A percentile compares a stretch with the other conserved stretches of the same genome.
Evolutionary conservation across 2,797 vertebrate genomes (phyloP).

Genomic region (Melanogrammus aeglefinus): DNA sequence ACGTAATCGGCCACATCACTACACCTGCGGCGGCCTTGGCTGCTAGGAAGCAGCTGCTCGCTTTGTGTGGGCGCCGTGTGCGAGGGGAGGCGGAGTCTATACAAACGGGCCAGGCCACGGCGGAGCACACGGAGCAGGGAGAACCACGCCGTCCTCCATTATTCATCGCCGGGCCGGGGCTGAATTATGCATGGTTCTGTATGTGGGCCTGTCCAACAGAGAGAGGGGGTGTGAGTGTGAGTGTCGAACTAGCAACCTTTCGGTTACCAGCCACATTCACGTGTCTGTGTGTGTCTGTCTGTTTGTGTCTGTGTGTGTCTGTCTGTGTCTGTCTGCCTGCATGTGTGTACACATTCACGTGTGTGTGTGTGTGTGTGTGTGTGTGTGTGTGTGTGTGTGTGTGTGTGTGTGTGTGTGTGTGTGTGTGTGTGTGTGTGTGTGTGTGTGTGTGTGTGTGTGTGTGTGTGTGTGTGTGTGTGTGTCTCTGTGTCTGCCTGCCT

Average conservation of each 20-base stretch:
- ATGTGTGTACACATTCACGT: too few species aligned
- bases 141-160: not conserved
- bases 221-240: too few species aligned
- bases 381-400: not conserved
- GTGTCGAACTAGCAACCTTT: too few species aligned
- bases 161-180: not conserved
- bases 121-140: not conserved
- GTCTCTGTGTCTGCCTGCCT: too few species aligned
- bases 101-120: not conserved
- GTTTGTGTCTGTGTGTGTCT: too few species aligned
- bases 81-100: not conserved
- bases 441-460: constrained; percentile 7
- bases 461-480: not conserved
- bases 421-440: not conserved
- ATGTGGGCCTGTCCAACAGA: not conserved
- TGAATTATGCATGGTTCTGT: not conserved
- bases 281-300: too few species aligned
- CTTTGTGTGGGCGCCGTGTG: not conserved
- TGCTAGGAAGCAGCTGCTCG: too few species aligned
- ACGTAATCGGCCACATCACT: not conserved
- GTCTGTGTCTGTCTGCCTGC: too few species aligned
- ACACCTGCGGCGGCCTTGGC: too few species aligned
- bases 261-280: too few species aligned
- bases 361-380: constrained; percentile 8
- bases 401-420: not conserved